Conservation (phyloP, 2,888 invertebrate species). For the Pyralis farinalis region DNA sequence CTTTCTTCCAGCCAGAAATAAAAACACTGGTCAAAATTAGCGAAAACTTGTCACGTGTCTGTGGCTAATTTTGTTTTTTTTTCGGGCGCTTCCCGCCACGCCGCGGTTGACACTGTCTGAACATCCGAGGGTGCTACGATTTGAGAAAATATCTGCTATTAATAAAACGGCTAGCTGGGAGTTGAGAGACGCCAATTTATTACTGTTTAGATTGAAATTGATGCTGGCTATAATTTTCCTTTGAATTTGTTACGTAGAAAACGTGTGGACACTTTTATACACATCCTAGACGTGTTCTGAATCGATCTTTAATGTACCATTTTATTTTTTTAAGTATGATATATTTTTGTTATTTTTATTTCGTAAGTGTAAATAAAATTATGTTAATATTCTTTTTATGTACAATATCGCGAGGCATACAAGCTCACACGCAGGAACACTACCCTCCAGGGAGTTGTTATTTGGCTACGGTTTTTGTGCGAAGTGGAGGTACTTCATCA, state of each 20-base stretch:
- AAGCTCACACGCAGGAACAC: too few relatives aligned
- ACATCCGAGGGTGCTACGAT: constrained; percentile 62
- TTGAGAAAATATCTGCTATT: constrained; percentile 74
- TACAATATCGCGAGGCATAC: too few relatives aligned
- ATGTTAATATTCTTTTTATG: too few relatives aligned
- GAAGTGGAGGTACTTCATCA: too few relatives aligned
- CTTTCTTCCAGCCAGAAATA: background rate
- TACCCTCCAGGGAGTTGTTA: too few relatives aligned
- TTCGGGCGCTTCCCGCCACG: constrained; percentile 61
- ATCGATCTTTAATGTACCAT: constrained; percentile 59
- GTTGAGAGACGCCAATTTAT: constrained; percentile 79
- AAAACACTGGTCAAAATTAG: constrained; percentile 9
- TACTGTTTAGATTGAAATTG: constrained; percentile 79
- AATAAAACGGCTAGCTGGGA: constrained; percentile 65
- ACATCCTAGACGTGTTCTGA: constrained; percentile 48
- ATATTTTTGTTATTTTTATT: background rate
- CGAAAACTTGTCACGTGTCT: constrained; percentile 15
- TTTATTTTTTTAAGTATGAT: constrained; percentile 25
- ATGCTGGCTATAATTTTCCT: constrained; percentile 73
- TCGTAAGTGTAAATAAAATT: too few relatives aligned
- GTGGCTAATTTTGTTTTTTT: constrained; percentile 41
- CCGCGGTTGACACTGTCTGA: constrained; percentile 61
- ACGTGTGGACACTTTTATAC: constrained; percentile 61
- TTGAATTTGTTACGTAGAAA: constrained; percentile 75
- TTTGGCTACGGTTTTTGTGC: too few relatives aligned